These are phyloP conservation scores for Drosophila pseudoananassae DNA, from an alignment of 1,140 invertebrate genomes.

Conservation along the genomic window DNA sequence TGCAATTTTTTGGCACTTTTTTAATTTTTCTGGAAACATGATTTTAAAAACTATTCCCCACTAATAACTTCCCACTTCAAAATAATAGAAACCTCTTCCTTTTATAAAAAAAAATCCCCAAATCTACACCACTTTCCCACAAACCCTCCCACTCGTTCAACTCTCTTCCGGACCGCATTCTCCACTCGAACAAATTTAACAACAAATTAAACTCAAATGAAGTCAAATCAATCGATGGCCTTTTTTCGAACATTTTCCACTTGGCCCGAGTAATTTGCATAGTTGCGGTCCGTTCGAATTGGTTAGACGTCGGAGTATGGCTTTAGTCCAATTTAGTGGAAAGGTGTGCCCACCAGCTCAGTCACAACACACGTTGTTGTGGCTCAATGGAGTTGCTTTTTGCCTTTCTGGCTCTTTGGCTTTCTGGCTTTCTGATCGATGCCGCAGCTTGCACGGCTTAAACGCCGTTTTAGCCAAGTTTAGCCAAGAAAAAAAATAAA, in stretches of 20 bases:
- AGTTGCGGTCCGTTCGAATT: conserved; percentile 45
- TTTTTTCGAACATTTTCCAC: conserved; percentile 33
- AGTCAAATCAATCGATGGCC: conserved; percentile 55
- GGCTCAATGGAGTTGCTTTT: conserved; percentile 20
- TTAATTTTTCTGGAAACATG: too few relatives aligned
- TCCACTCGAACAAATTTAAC: conserved; percentile 34
- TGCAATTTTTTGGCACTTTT: too few relatives aligned
- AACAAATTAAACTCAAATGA: conserved; percentile 59
- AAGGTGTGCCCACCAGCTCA: conserved; percentile 65
- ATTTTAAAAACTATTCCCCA: neutral
- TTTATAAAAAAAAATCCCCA: neutral
- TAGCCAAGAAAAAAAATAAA: conserved; percentile 3
- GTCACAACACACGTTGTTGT: conserved; percentile 55
- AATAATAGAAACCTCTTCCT: neutral
- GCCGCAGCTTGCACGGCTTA: conserved; percentile 35
- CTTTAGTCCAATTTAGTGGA: conserved; percentile 63
- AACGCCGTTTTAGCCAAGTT: conserved; percentile 66
- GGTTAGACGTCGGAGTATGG: conserved; percentile 32
- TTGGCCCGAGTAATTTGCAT: conserved; percentile 62
- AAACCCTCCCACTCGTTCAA: conserved; percentile 2
- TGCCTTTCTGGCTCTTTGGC: conserved; percentile 4
- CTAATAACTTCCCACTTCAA: neutral
- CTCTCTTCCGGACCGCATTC: neutral
- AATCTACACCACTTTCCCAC: neutral
- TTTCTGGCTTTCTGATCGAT: conserved; percentile 32